Evolutionary conservation across 2,797 vertebrate species (phyloP), one percentile per base, ranked within the genome.

Genomic region (Pelodytes ibericus): DNA sequence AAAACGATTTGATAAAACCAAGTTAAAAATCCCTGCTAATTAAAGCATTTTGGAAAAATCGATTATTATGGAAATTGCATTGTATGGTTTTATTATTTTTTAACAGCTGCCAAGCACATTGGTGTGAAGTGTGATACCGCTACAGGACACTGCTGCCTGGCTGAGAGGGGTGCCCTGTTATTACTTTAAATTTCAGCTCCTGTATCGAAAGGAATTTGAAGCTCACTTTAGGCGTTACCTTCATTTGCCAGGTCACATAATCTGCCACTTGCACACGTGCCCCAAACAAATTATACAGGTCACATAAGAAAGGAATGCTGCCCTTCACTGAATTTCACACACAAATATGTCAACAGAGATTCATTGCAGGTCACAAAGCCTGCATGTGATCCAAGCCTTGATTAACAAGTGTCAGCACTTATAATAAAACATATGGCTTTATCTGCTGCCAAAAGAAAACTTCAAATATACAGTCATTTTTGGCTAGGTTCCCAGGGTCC

Each of bases 251-350:
- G 22, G 36, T 27, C 60, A 27, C 61, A 60, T 27, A 16, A 61
- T 60, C 74, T 72, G 60, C 26, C 27, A 71, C 60, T 29, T 9
- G 20, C 47, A 47, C 75, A 77, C 60, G 60, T 77, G 75, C 68
- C 56, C 56, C 3, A 62, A 51, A 60, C 72, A 70, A 33, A 60
- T 49, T 51, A 56, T 8, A 39, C 33, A 72, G 68, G 68, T 66
- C 60, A 71, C 51, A 77, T 59, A 56, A 49, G 33, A 49, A 59
- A 77, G 75, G 75, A 77, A 77, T 77, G 75, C 39, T 30, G 67
- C 24, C 31, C 5, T 24, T 22, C 20, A 27, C 18, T 31, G 47
- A 44, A 30, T 49, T 41, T 9, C 11, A 61, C 30, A 31, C 49
- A 39, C 22, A 20, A 27, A 64, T 13, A 63, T 64, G 60, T 60